These are phyloP conservation scores for Limanda limanda DNA, from an alignment of 2,113 vertebrate species.

Conservation along the genomic window DNA sequence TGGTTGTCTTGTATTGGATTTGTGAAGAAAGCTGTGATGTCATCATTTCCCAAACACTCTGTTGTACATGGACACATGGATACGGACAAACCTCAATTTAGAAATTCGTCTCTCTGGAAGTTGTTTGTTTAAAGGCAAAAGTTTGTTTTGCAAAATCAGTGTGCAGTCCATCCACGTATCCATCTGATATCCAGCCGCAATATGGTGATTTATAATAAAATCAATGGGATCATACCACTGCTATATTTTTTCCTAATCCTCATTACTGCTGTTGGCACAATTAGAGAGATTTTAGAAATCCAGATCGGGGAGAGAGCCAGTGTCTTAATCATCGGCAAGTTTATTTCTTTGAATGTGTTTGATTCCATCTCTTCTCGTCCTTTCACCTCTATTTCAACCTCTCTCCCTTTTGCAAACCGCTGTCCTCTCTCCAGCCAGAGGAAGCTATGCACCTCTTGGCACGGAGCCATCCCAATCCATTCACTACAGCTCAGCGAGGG, in stretches of 20 bases:
- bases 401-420: slow-evolving; percentile 39
- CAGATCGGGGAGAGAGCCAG: not conserved
- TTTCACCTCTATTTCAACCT: slow-evolving; percentile 14
- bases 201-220: not conserved
- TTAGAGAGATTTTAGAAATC: not conserved
- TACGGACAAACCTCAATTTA: too few species aligned
- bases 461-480: slow-evolving; percentile 66
- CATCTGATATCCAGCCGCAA: not conserved
- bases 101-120: too few species aligned
- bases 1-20: too few species aligned
- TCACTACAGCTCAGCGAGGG: slow-evolving; percentile 58
- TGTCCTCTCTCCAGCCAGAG: slow-evolving; percentile 47
- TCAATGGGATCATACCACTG: not conserved
- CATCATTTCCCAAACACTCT: too few species aligned
- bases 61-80: too few species aligned
- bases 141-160: too few species aligned
- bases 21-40: too few species aligned
- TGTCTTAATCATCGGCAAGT: not conserved
- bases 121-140: too few species aligned
- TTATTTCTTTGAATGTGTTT: not conserved
- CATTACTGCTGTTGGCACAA: not conserved
- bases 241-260: not conserved
- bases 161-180: not conserved
- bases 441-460: slow-evolving; percentile 66
- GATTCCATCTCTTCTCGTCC: slow-evolving; percentile 8